Evolutionary conservation across 1,140 invertebrate species (phyloP).

Genomic region (Ctenoplectra terminalis): DNA sequence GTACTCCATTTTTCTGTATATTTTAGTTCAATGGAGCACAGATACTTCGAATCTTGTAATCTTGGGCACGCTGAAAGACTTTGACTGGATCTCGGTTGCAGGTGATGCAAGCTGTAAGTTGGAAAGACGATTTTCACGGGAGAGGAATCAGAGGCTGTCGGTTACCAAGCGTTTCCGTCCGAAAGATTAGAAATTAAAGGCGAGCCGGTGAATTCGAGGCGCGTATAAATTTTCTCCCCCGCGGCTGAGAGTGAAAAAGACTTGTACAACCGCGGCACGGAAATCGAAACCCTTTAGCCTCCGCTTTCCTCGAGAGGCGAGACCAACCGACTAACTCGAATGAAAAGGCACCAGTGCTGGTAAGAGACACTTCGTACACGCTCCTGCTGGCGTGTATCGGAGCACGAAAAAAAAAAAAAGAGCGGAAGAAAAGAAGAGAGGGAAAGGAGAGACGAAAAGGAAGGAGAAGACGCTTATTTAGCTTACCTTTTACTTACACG

Average conservation of each 20-base stretch:
- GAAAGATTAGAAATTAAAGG: slow-evolving; percentile 40
- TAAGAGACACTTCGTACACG: slow-evolving; percentile 61
- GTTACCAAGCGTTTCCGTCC: not conserved
- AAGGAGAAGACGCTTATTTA: slow-evolving; percentile 73
- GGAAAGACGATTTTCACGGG: not conserved
- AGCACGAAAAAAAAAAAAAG: slow-evolving; percentile 33
- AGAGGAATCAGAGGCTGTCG: not conserved
- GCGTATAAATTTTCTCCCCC: slow-evolving; percentile 22
- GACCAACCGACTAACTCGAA: slow-evolving; percentile 62
- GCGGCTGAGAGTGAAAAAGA: slow-evolving; percentile 33
- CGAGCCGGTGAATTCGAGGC: slow-evolving; percentile 2
- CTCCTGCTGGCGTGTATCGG: slow-evolving; percentile 56
- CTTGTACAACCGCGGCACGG: slow-evolving; percentile 15
- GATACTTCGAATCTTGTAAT: not conserved
- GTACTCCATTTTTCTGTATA: too few relatives aligned
- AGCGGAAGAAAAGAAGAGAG: slow-evolving; percentile 22
- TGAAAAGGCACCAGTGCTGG: slow-evolving; percentile 57
- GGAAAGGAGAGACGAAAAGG: not conserved
- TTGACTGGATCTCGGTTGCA: not conserved
- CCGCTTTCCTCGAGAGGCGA: slow-evolving; percentile 51
- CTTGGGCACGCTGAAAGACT: not conserved
- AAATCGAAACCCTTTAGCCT: slow-evolving; percentile 56
- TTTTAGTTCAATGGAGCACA: too few relatives aligned
- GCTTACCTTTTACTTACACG: slow-evolving; percentile 77
- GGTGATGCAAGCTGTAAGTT: not conserved